phyloP scores from a whole-genome alignment of 2,888 invertebrate species.

The Drosophila cognata region DNA sequence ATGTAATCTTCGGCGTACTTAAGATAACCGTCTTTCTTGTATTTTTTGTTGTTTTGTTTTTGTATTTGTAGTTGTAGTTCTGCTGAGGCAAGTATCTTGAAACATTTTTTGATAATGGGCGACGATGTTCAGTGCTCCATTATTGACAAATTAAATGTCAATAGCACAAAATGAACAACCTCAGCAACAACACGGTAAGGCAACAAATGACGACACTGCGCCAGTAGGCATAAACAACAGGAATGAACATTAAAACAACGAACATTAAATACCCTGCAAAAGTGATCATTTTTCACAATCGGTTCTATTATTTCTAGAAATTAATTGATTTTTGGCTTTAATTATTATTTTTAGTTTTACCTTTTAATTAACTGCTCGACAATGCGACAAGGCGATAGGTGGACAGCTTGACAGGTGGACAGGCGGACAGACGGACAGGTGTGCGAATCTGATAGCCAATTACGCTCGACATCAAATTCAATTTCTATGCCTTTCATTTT shows the following conservation, averaged over 20 bases:
- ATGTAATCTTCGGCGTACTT: neutral
- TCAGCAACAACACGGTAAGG: slow-evolving; percentile 10
- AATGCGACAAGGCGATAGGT: neutral
- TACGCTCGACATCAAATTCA: slow-evolving; percentile 43
- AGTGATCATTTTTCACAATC: neutral
- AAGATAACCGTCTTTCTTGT: neutral
- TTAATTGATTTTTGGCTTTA: neutral
- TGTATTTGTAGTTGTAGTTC: neutral
- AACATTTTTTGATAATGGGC: slow-evolving; percentile 55
- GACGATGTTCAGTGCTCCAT: slow-evolving; percentile 60
- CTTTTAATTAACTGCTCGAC: slow-evolving; percentile 4
- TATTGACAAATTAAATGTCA: slow-evolving; percentile 75
- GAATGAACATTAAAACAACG: too few relatives aligned
- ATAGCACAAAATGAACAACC: slow-evolving; percentile 46
- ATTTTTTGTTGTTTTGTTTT: neutral
- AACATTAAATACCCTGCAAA: slow-evolving; percentile 2
- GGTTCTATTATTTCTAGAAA: neutral
- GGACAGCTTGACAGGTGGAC: neutral
- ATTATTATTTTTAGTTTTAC: neutral
- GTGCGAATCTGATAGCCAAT: slow-evolving; percentile 49
- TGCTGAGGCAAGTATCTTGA: slow-evolving; percentile 32
- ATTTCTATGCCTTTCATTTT: slow-evolving; percentile 33
- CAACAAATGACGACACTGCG: slow-evolving; percentile 34
- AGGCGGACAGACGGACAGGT: slow-evolving; percentile 16
- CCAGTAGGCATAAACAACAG: neutral